These are phyloP conservation scores for Ichneumoninae sp. DNA, from an alignment of 2,888 invertebrate genomes.

Conservation along the genomic window DNA sequence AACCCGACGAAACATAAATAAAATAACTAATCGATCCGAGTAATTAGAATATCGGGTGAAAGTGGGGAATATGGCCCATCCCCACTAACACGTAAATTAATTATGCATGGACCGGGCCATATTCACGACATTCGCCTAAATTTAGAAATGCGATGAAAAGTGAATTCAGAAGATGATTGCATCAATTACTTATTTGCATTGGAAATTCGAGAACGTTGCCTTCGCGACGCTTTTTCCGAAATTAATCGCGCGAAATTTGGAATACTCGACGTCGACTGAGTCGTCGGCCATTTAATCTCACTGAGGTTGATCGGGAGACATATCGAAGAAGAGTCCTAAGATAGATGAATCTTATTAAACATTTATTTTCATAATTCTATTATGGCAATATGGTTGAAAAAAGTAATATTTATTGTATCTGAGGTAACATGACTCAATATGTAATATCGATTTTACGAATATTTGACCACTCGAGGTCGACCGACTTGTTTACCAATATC, in stretches of 20 bases:
- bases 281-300: background rate
- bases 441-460: background rate
- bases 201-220: background rate
- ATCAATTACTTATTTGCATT: background rate
- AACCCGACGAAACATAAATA: no score
- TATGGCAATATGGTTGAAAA: background rate
- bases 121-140: no score
- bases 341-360: background rate
- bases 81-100: no score
- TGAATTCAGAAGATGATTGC: no score
- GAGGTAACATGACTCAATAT: no score
- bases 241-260: background rate
- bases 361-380: background rate
- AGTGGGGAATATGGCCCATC: no score
- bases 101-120: no score
- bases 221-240: background rate
- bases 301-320: background rate
- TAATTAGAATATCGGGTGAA: no score
- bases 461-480: background rate
- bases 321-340: background rate
- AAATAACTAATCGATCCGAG: no score
- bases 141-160: no score
- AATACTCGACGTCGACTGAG: background rate
- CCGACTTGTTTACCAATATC: background rate
- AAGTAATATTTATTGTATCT: background rate